Evolutionary conservation across 2,113 vertebrate genomes (phyloP).

Genomic region (Embiotoca jacksoni): DNA sequence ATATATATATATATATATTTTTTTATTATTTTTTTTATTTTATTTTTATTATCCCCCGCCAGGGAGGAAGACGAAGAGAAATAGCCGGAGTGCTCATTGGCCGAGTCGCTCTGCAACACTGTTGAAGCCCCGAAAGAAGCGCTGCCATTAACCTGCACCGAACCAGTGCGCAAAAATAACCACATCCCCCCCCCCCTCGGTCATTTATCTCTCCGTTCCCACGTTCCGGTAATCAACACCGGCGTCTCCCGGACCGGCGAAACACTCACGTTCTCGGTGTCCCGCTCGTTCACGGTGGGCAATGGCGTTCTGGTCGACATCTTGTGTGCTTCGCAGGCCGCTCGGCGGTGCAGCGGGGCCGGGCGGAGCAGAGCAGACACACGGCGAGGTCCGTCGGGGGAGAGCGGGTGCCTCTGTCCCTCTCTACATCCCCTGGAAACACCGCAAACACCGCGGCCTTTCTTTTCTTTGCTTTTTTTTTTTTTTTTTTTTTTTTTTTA

Average conservation of each 20-base stretch:
- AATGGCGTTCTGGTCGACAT: conserved; percentile 97
- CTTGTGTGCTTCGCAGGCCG: conserved; percentile 85
- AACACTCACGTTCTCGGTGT: conserved; percentile 92
- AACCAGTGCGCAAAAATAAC: conserved; percentile 40
- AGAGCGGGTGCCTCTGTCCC: conserved; percentile 68
- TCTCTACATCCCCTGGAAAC: conserved; percentile 79
- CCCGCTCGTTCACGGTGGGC: conserved; percentile 95
- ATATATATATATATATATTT: no score
- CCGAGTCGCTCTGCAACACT: conserved; percentile 59
- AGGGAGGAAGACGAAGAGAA: neutral
- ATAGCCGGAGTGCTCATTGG: conserved; percentile 45
- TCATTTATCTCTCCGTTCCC: no score
- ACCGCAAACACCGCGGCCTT: conserved; percentile 50
- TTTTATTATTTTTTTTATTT: neutral
- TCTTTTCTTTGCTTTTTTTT: neutral
- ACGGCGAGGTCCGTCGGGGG: conserved; percentile 63
- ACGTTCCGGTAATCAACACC: neutral
- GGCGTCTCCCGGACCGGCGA: neutral
- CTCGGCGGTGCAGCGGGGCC: conserved; percentile 74
- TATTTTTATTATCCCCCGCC: conserved; percentile 46
- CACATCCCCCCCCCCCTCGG: neutral
- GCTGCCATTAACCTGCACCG: conserved; percentile 59
- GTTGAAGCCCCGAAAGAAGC: conserved; percentile 24
- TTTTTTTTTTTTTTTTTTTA: conserved; percentile 30
- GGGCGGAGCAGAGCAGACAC: conserved; percentile 71